Percentiles rank a stretch among this genome's conserved stretches.
These are phyloP conservation scores for Corythoichthys haematopterus DNA, from an alignment of 2,113 vertebrate genomes.

Conservation along the genomic window DNA sequence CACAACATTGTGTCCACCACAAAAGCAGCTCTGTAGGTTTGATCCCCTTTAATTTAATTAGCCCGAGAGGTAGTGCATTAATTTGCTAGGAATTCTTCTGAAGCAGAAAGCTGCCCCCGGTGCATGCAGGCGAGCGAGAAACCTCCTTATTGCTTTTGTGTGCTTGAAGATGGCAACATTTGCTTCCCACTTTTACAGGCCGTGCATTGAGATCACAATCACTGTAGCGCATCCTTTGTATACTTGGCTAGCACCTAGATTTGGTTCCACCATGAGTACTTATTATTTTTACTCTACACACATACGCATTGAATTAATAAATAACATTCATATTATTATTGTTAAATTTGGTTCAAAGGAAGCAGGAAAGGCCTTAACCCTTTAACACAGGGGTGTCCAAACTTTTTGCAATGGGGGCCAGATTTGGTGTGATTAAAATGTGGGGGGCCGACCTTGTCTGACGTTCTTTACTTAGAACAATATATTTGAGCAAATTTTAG, in stretches of 20 bases:
- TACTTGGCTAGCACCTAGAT: background rate
- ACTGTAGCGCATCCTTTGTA: background rate
- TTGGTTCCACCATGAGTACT: background rate
- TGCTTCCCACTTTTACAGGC: conserved; percentile 27
- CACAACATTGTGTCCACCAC: conserved; percentile 97
- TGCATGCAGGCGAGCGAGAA: conserved; percentile 78
- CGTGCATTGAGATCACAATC: conserved; percentile 33
- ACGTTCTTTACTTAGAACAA: too few relatives aligned
- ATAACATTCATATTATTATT: background rate
- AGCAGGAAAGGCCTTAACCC: too few relatives aligned
- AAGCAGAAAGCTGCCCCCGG: conserved; percentile 92
- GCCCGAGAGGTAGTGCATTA: conserved; percentile 98
- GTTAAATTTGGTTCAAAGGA: too few relatives aligned
- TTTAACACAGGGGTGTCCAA: too few relatives aligned
- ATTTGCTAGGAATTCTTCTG: conserved; percentile 99
- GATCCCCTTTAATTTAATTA: conserved; percentile 99
- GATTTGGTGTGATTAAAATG: too few relatives aligned
- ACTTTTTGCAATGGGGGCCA: too few relatives aligned
- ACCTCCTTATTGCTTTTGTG: conserved; percentile 86
- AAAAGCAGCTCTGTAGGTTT: conserved; percentile 98
- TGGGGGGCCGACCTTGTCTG: too few relatives aligned
- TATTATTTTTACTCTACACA: background rate
- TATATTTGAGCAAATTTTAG: too few relatives aligned
- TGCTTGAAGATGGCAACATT: conserved; percentile 70
- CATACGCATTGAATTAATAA: background rate